These are phyloP conservation scores for Hydropsyche tenuis DNA, from an alignment of 1,140 invertebrate genomes.

Conservation along the genomic window DNA sequence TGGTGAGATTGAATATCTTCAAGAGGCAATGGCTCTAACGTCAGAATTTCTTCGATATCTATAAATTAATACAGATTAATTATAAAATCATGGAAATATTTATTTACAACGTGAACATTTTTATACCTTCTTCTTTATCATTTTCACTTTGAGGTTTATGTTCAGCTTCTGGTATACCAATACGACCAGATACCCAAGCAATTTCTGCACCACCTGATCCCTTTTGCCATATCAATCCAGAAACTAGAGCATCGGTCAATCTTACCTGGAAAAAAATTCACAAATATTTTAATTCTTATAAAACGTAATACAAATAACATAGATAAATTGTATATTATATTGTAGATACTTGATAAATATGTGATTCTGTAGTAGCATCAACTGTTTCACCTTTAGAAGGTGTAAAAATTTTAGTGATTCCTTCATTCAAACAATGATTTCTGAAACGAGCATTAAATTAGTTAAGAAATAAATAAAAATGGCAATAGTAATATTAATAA, in stretches of 20 bases:
- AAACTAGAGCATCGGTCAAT: conserved; percentile 88
- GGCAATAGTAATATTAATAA: conserved; percentile 31
- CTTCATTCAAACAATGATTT: conserved; percentile 58
- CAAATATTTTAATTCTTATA: conserved; percentile 32
- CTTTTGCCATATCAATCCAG: conserved; percentile 84
- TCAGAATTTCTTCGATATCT: conserved; percentile 71
- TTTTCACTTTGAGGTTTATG: conserved; percentile 52
- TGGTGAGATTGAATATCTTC: conserved; percentile 75
- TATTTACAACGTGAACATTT: background rate
- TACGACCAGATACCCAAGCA: conserved; percentile 88
- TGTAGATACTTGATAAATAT: conserved; percentile 91
- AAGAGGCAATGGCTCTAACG: conserved; percentile 72
- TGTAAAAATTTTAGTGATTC: conserved; percentile 80
- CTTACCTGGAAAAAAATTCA: conserved; percentile 72
- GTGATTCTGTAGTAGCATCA: conserved; percentile 96
- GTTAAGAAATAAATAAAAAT: background rate
- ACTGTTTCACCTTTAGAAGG: conserved; percentile 86
- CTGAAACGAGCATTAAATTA: conserved; percentile 46
- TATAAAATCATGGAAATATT: background rate
- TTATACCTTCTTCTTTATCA: conserved; percentile 15
- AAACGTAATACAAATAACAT: conserved; percentile 9
- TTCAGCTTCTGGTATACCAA: conserved; percentile 65
- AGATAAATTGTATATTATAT: conserved; percentile 33
- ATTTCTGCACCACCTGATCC: conserved; percentile 86
- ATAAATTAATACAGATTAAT: background rate